Base-by-base conservation (phyloP, 2,888 invertebrate genomes). In the Protophormia terraenovae region DNA sequence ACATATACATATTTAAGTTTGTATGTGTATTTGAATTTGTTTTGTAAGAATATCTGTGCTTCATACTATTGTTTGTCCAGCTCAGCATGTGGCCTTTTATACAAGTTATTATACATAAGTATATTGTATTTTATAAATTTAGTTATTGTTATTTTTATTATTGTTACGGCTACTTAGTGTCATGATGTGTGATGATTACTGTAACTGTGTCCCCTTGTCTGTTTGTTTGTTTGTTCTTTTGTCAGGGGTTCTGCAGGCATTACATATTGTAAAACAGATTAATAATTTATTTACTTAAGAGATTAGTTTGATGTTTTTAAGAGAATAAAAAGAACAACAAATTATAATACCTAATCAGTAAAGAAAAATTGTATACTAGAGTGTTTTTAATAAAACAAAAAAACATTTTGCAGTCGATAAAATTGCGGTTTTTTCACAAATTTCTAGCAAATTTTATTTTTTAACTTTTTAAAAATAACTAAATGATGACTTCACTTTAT, bases 151-250 rank as follows among this genome's bases (percentile, higher is more conserved):
- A 86, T 55, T 66, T 27, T 73, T 87, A 86, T 84, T 87, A 88
- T 88, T 88, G 89, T 88, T 89, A 88, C 87, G 88, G 89, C 88
- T 88, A 89, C 88, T 89, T 89, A 89, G 86, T 83, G 78, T 72
- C 80, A 86, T 83, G 86, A 87, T 86, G 86, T 88, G 87, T 87
- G 86, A 87, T 89, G 88, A 89, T 89, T 87, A 86, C 71, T 77
- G 72, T 86, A 77, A 83, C 85, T 85, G 83, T 79, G 69, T 66
- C 29, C 27, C 32, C 24, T 78, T 60, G 29, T 45, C n/a, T 2
- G 14, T 32, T 62, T 67, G 62, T 69, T 76, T 77, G 55, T 69
- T 83, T 83, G 67, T 47, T 16, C 50, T 58, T 82, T 76, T 81
- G 19, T 66, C 32, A 58, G 71, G 50, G 50, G 32, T 75, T 64